Conservation (phyloP, 2,888 invertebrate species). For the Drosophila antonietae region DNA sequence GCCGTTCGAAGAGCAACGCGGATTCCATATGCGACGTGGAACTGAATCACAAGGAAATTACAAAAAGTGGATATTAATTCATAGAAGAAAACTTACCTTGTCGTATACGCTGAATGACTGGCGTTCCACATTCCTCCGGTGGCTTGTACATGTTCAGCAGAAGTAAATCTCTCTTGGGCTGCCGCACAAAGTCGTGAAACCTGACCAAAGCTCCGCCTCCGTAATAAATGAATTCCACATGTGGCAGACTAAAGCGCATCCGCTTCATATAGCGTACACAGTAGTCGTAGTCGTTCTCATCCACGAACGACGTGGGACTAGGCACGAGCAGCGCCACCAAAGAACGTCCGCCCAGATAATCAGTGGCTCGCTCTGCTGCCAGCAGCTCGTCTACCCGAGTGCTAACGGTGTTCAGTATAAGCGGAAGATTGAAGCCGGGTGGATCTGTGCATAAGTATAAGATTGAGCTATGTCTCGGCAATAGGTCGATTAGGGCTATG, state of each 20-base stretch:
- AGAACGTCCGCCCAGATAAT: conserved; percentile 88
- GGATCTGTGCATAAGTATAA: conserved; percentile 85
- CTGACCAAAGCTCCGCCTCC: conserved; percentile 87
- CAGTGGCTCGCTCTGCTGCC: conserved; percentile 85
- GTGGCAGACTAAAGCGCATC: conserved; percentile 88
- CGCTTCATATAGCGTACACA: conserved; percentile 86
- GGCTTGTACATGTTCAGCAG: conserved; percentile 79
- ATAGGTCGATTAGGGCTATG: conserved; percentile 5
- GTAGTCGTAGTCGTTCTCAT: conserved; percentile 86
- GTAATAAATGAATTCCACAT: conserved; percentile 87
- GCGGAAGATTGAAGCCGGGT: conserved; percentile 87
- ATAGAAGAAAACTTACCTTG: conserved; percentile 85
- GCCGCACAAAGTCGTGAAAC: conserved; percentile 87
- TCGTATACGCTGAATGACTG: conserved; percentile 87
- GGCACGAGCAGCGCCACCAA: conserved; percentile 88
- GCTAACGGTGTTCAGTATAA: conserved; percentile 86
- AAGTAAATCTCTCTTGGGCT: conserved; percentile 86
- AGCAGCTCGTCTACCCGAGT: conserved; percentile 85
- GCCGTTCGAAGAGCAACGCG: conserved; percentile 86
- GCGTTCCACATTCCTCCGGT: conserved; percentile 73
- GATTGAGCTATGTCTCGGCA: background rate
- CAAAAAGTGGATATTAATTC: background rate
- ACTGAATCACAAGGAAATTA: conserved; percentile 77
- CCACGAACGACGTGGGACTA: conserved; percentile 85
- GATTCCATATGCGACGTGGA: conserved; percentile 87